Evolutionary conservation across 2,888 invertebrate species (phyloP).

Genomic region (Eristalinus sepulchralis): DNA sequence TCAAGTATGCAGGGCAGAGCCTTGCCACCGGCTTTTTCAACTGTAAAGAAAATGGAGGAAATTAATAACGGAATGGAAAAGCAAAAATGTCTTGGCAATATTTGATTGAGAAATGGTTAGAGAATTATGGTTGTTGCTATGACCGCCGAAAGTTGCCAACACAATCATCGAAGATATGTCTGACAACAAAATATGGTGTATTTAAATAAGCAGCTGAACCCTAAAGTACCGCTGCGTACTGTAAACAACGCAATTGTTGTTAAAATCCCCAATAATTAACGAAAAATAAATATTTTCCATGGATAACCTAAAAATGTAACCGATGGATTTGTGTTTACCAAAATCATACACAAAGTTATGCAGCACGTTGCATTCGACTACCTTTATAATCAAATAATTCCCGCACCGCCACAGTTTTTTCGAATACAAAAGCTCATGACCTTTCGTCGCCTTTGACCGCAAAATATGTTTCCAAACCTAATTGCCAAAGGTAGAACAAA

Average conservation of each 20-base stretch:
- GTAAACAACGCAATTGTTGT: too few relatives aligned
- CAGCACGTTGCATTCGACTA: background rate
- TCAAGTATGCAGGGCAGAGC: conserved; percentile 91
- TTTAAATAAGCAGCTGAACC: too few relatives aligned
- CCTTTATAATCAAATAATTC: background rate
- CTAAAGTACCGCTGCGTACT: too few relatives aligned
- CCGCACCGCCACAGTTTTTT: too few relatives aligned
- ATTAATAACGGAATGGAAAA: background rate
- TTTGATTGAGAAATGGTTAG: background rate
- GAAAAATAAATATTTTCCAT: too few relatives aligned
- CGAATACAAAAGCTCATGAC: background rate
- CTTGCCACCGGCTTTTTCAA: conserved; percentile 90
- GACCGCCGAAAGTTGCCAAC: too few relatives aligned
- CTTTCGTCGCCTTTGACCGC: background rate
- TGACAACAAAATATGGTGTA: too few relatives aligned
- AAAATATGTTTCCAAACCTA: background rate
- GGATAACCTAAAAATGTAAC: background rate
- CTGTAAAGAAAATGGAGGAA: conserved; percentile 80
- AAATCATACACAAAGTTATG: background rate
- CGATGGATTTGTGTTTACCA: background rate
- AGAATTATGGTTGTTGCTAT: background rate
- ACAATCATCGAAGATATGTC: too few relatives aligned
- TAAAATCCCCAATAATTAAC: too few relatives aligned
- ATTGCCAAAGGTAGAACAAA: background rate
- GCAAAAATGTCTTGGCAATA: background rate